Percentiles rank a stretch among this genome's conserved stretches.
Evolutionary conservation across 1,140 invertebrate species (phyloP).

Genomic region (Diploscapter pachys): DNA sequence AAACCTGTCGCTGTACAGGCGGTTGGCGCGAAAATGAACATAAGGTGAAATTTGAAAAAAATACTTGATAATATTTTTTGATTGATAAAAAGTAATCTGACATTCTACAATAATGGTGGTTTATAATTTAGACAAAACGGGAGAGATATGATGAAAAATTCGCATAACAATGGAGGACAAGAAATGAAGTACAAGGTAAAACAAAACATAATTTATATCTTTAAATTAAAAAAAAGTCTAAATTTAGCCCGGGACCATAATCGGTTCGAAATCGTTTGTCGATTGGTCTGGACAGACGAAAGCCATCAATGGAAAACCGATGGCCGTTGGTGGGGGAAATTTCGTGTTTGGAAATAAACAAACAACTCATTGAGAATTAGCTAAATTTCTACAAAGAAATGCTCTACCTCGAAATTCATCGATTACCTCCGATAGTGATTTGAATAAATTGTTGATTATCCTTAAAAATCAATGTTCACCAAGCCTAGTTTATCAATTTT

Average conservation of each 20-base stretch:
- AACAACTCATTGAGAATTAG: too few species aligned
- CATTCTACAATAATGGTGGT: neutral
- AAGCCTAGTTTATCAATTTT: too few species aligned
- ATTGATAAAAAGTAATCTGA: neutral
- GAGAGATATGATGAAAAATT: too few species aligned
- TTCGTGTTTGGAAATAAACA: slow-evolving; percentile 31
- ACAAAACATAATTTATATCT: neutral
- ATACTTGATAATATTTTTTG: too few species aligned
- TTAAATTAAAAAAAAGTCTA: neutral
- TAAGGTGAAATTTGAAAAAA: too few species aligned
- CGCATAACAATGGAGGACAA: neutral
- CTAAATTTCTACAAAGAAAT: too few species aligned
- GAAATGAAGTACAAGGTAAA: neutral
- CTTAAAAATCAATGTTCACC: too few species aligned
- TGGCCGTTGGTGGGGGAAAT: slow-evolving; percentile 28
- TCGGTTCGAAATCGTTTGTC: slow-evolving; percentile 29
- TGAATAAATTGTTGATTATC: too few species aligned
- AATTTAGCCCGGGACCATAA: slow-evolving; percentile 24
- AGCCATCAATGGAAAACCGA: slow-evolving; percentile 25
- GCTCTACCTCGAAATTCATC: too few species aligned
- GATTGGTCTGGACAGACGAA: slow-evolving; percentile 30
- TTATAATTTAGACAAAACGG: neutral
- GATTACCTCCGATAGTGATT: too few species aligned
- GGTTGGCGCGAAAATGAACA: too few species aligned
- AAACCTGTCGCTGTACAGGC: neutral